Base-by-base conservation (phyloP, 1,140 invertebrate species). In the Nilaparvata lugens region DNA sequence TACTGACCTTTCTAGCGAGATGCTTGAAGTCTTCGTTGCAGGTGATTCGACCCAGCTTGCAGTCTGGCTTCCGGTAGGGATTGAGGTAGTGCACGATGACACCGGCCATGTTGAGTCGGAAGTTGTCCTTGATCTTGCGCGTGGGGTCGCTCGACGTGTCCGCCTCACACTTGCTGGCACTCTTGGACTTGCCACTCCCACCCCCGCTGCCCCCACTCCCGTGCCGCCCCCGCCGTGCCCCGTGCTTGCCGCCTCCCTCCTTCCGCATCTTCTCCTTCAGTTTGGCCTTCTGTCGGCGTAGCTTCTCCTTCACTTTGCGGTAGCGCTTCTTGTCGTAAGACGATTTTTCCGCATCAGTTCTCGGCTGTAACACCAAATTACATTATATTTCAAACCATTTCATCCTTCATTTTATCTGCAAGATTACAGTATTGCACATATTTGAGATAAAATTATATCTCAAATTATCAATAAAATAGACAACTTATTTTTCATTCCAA, bases 21-120 rank as follows among this genome's bases (percentile, higher is more conserved):
- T 95, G 91, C 73, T 97, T 97, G 74, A 97, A 98, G 74, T 98
- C 94, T 52, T 95, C 91, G 0, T 87, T 95, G 70, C 82, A 88
- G 0, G 83, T 86, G 64, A 98, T 97, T 64, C 87, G 76, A 1
- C 91, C 95, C 61, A 85, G 75, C 66, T 85, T 85, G 69, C 94
- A 96, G 68, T 91, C 88, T 4, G 83, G 78, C 70, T 88, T 90
- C 57, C 91, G 77, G 74, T 92, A 97, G 0, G 91, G 91, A 77
- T 95, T 94, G 25, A 98, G 80, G 71, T 88, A 88, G 51, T 88
- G 81, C 42, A 97, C 92, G 76, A 98, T 93, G 21, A 89, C 89
- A 45, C 84, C 82, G 7, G 91, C 93, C 84, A 97, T 95, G 70
- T 85, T 87, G 61, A 84, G 82, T 61, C 91, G 80, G 76, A 97